phyloP scores from a whole-genome alignment of 2,888 invertebrate species.

The Torymus aiolomorphi region DNA sequence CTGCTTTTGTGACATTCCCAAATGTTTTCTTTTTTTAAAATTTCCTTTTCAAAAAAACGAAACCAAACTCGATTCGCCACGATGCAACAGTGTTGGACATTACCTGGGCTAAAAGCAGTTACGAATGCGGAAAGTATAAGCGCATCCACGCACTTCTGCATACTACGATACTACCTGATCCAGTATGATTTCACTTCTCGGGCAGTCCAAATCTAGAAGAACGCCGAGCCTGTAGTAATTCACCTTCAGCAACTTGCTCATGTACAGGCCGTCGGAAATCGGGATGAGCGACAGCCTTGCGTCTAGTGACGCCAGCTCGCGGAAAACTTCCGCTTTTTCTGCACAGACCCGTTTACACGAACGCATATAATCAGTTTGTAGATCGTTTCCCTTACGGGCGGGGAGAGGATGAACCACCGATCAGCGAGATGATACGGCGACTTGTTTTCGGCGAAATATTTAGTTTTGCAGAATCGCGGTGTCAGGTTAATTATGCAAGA shows the following conservation, averaged over 20 bases:
- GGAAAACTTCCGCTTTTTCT: constrained; percentile 41
- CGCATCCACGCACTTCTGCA: background rate
- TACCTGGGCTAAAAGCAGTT: no score
- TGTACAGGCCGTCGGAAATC: constrained; percentile 58
- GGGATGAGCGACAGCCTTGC: constrained; percentile 56
- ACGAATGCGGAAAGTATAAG: background rate
- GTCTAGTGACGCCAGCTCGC: constrained; percentile 33
- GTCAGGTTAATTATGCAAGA: no score
- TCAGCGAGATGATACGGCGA: no score
- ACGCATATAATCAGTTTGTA: background rate
- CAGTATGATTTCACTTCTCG: constrained; percentile 61
- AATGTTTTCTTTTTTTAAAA: no score
- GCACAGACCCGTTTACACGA: background rate
- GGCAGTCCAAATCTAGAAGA: constrained; percentile 65
- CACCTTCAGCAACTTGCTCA: constrained; percentile 60
- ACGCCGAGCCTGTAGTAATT: constrained; percentile 66
- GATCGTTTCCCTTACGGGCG: no score
- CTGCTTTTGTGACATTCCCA: no score
- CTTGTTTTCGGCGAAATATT: no score
- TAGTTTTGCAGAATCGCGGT: no score
- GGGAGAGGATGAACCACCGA: no score
- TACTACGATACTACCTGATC: constrained; percentile 61
- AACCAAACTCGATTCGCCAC: no score
- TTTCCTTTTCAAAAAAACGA: no score
- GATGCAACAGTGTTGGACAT: no score